Conservation (phyloP, 2,888 invertebrate genomes). For the Stenolophus ochropezus region DNA sequence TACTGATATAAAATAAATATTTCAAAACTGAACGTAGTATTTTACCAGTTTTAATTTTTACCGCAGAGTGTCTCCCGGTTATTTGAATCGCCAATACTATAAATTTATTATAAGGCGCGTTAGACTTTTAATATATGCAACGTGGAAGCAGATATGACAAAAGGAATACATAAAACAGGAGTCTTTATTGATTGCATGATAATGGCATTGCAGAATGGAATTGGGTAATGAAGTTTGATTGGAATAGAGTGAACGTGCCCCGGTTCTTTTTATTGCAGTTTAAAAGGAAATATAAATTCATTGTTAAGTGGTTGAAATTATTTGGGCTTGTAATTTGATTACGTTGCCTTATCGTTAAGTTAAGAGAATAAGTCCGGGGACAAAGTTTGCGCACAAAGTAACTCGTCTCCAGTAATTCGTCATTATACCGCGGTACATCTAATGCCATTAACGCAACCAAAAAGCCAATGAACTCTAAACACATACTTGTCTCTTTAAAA, state of each 20-base stretch:
- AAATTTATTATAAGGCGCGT: too few species aligned
- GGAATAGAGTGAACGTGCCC: neutral
- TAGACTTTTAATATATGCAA: too few species aligned
- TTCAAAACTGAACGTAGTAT: too few species aligned
- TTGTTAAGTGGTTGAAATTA: constrained; percentile 68
- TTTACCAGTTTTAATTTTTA: too few species aligned
- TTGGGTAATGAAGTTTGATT: neutral
- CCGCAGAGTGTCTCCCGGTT: too few species aligned
- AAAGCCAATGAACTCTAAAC: neutral
- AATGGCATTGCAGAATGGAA: neutral
- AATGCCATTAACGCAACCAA: constrained; percentile 45
- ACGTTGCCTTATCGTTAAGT: constrained; percentile 62
- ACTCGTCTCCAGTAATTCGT: constrained; percentile 52
- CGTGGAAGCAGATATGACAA: neutral
- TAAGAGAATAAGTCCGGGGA: constrained; percentile 59
- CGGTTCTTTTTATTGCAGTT: constrained; percentile 54
- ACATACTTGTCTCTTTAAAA: neutral
- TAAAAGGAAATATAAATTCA: constrained; percentile 69
- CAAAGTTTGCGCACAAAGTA: constrained; percentile 57
- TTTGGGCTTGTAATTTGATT: constrained; percentile 67
- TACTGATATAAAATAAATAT: too few species aligned
- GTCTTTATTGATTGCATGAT: neutral
- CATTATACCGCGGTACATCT: constrained; percentile 49
- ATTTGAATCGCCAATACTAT: too few species aligned
- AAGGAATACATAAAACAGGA: neutral